Conservation (phyloP, 2,797 vertebrate species). For the Bovichtus diacanthus region DNA sequence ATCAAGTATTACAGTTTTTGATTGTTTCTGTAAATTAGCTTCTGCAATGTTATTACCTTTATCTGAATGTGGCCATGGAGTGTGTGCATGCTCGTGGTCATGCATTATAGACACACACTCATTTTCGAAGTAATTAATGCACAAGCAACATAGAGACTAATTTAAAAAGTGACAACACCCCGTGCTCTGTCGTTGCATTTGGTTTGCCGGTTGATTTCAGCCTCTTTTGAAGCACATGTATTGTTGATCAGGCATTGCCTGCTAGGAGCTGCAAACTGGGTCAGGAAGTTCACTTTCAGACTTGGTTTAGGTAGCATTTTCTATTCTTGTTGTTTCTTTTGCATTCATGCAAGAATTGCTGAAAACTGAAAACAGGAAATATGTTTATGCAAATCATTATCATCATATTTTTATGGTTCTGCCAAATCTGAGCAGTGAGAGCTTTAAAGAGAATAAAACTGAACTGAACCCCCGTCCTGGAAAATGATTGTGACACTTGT, state of each 20-base stretch:
- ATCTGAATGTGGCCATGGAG: conserved; percentile 2
- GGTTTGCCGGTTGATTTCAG: background rate
- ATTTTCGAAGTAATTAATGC: background rate
- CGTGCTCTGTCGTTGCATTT: background rate
- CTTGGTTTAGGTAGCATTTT: conserved; percentile 22
- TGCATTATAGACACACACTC: background rate
- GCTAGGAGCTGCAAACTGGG: conserved; percentile 50
- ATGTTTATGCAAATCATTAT: conserved; percentile 59
- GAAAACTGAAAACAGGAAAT: conserved; percentile 54
- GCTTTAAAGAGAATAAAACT: conserved; percentile 38
- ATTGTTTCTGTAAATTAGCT: conserved; percentile 52
- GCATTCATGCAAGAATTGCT: conserved; percentile 20
- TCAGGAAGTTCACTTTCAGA: conserved; percentile 46
- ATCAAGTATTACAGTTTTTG: conserved; percentile 31
- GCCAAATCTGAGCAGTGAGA: conserved; percentile 20
- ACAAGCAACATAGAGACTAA: background rate
- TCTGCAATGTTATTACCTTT: conserved; percentile 18
- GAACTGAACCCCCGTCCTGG: background rate
- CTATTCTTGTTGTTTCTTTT: conserved; percentile 37
- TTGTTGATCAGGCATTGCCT: conserved; percentile 20
- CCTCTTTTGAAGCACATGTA: background rate
- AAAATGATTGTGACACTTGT: conserved; percentile 15
- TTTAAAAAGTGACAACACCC: background rate
- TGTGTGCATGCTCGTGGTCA: background rate
- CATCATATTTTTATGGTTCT: conserved; percentile 48